These are phyloP conservation scores for Aphelocoma coerulescens DNA, from an alignment of 2,113 vertebrate genomes.

Conservation along the genomic window DNA sequence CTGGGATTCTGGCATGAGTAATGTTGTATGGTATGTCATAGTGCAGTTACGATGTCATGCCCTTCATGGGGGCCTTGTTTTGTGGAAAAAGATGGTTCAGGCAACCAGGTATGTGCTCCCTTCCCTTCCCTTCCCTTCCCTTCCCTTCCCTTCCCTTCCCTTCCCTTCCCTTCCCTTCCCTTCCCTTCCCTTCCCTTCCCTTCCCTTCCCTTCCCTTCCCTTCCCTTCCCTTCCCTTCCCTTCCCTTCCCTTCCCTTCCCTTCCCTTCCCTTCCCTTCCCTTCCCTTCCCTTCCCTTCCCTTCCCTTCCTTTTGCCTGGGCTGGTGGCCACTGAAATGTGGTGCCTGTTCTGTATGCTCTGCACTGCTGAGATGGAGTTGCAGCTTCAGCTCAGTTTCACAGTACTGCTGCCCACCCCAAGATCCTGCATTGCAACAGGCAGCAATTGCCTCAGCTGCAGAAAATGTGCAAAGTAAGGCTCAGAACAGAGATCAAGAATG, in stretches of 20 bases:
- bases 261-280: not conserved
- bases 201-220: not conserved
- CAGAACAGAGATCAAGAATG: not conserved
- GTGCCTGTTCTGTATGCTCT: not conserved
- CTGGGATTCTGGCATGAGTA: not conserved
- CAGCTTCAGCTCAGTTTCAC: constrained; percentile 1
- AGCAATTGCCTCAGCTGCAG: not conserved
- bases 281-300: not conserved
- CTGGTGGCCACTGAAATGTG: not conserved
- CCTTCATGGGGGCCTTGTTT: not conserved
- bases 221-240: not conserved
- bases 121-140: not conserved
- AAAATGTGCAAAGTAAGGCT: not conserved
- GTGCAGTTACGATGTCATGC: not conserved
- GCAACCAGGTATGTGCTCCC: not conserved
- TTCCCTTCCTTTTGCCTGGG: not conserved
- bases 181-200: not conserved
- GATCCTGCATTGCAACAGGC: not conserved
- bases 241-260: not conserved
- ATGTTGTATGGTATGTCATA: not conserved
- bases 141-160: not conserved
- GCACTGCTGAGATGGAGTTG: not conserved
- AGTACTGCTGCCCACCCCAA: not conserved
- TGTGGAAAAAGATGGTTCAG: not conserved
- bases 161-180: not conserved